Percentiles rank a stretch among this genome's conserved stretches.
These are phyloP conservation scores for Ichneumoninae sp. DNA, from an alignment of 2,888 invertebrate genomes.

Conservation along the genomic window DNA sequence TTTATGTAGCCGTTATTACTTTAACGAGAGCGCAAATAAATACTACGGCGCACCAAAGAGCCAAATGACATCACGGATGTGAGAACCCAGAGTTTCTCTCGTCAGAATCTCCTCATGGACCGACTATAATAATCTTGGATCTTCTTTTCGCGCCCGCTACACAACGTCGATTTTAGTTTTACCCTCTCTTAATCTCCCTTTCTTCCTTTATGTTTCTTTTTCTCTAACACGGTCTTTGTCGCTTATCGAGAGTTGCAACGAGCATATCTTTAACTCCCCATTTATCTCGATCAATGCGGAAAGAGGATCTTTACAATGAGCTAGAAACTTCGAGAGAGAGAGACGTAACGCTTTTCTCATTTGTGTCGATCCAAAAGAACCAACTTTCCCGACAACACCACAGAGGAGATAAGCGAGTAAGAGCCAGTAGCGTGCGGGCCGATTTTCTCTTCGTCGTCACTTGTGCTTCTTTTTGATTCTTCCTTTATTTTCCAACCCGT, in stretches of 20 bases:
- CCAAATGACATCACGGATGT: neutral
- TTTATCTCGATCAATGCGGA: conserved; percentile 49
- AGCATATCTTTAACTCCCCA: conserved; percentile 49
- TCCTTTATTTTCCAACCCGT: conserved; percentile 35
- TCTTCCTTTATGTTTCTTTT: conserved; percentile 11
- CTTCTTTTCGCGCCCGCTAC: neutral
- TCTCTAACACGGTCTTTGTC: conserved; percentile 22
- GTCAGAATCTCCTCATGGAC: neutral
- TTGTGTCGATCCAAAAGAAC: conserved; percentile 21
- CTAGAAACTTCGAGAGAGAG: neutral
- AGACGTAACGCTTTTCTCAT: conserved; percentile 15
- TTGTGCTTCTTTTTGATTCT: conserved; percentile 28
- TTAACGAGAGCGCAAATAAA: neutral
- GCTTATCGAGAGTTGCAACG: conserved; percentile 21
- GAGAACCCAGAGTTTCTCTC: neutral
- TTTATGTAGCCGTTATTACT: neutral
- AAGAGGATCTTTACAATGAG: conserved; percentile 25
- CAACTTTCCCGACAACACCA: conserved; percentile 35
- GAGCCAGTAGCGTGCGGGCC: conserved; percentile 12
- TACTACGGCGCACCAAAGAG: neutral
- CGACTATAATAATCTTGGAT: neutral
- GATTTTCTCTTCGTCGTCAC: conserved; percentile 28
- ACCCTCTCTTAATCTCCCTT: neutral
- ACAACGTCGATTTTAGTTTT: neutral
- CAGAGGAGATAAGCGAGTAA: neutral